Conservation (phyloP, 2,888 invertebrate genomes). For the Tetrapedia diversipes region DNA sequence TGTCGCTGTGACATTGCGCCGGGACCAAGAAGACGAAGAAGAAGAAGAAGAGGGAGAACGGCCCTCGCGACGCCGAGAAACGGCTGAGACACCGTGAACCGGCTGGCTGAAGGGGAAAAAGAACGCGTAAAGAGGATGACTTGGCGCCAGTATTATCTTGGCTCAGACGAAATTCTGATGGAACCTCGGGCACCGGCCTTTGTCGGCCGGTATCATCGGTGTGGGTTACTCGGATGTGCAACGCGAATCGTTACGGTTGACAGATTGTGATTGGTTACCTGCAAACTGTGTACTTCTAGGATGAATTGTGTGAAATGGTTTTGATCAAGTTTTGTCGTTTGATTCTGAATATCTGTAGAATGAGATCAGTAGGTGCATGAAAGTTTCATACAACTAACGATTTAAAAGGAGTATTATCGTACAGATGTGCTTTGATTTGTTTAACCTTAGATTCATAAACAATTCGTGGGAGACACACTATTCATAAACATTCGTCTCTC, state of each 20-base stretch:
- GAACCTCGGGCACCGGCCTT: conserved; percentile 56
- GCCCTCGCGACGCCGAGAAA: conserved; percentile 32
- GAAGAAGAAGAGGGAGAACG: conserved; percentile 27
- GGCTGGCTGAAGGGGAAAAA: conserved; percentile 44
- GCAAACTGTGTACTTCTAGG: no score
- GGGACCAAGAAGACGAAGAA: conserved; percentile 14
- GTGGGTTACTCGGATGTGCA: no score
- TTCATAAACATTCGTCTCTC: no score
- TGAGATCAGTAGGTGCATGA: no score
- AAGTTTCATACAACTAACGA: no score
- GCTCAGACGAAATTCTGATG: conserved; percentile 65
- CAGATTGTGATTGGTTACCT: neutral
- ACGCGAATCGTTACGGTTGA: neutral
- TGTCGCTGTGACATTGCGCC: conserved; percentile 69
- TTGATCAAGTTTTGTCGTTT: no score
- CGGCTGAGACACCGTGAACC: conserved; percentile 32
- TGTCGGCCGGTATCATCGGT: neutral
- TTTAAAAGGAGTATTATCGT: no score
- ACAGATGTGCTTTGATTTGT: no score
- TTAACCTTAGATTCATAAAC: no score
- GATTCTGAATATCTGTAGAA: no score
- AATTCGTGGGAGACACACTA: no score
- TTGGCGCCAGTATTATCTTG: conserved; percentile 72
- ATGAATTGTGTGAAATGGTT: no score
- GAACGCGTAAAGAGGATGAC: conserved; percentile 39